A percentile compares a stretch with the other conserved stretches of the same genome.
Evolutionary conservation across 2,113 vertebrate genomes (phyloP).

Genomic region (Gymnocephalus cernua): DNA sequence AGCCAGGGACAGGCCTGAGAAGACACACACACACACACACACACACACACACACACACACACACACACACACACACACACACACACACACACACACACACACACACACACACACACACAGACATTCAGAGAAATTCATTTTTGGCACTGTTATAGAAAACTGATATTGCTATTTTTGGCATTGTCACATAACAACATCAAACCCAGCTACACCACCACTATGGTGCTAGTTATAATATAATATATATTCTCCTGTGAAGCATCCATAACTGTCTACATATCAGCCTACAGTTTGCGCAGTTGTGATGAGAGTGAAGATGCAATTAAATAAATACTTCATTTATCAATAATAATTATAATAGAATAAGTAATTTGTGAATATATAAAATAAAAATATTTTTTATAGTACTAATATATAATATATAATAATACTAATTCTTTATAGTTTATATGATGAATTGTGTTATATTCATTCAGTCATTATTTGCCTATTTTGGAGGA

Average conservation of each 20-base stretch:
- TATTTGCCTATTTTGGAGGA: neutral
- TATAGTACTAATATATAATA: no score
- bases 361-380: neutral
- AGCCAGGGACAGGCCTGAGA: slow-evolving; percentile 96
- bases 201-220: neutral
- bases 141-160: neutral
- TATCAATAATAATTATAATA: neutral
- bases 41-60: slow-evolving; percentile 17
- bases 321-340: neutral
- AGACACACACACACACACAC: slow-evolving; percentile 36
- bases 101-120: slow-evolving; percentile 34
- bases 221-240: neutral
- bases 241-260: neutral
- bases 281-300: neutral
- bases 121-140: slow-evolving; percentile 11
- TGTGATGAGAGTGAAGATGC: neutral
- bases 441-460: neutral
- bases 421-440: no score
- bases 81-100: slow-evolving; percentile 13
- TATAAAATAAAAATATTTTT: neutral
- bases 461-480: neutral
- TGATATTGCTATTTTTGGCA: neutral
- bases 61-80: slow-evolving; percentile 18
- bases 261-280: neutral
- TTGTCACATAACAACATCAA: slow-evolving; percentile 8